Evolutionary conservation across 2,797 vertebrate species (phyloP).

Genomic region (Tadarida brasiliensis): DNA sequence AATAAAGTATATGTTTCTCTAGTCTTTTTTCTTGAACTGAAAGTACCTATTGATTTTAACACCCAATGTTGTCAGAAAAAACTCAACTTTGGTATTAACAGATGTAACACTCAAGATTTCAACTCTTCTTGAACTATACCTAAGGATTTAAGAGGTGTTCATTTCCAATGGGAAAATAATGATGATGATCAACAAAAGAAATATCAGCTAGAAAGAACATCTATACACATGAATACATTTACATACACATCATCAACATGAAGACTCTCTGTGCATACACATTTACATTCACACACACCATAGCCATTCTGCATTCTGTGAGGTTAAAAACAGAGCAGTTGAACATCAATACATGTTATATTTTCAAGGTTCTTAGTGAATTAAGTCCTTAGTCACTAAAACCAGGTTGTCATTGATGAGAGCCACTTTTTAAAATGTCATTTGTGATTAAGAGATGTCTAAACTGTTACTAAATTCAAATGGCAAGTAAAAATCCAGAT

Average conservation of each 20-base stretch:
- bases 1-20: background rate
- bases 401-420: conserved; percentile 15
- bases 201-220: background rate
- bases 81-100: background rate
- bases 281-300: background rate
- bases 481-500: conserved; percentile 59
- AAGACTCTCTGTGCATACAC: background rate
- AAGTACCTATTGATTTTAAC: background rate
- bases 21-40: background rate
- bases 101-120: background rate
- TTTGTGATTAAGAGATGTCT: conserved; percentile 68
- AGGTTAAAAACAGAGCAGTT: background rate
- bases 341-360: background rate
- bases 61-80: background rate
- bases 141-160: background rate
- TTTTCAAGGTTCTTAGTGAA: conserved; percentile 50
- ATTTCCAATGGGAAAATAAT: background rate
- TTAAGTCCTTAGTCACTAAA: conserved; percentile 66
- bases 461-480: conserved; percentile 51
- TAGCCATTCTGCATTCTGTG: background rate
- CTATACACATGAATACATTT: background rate
- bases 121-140: background rate
- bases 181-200: background rate
- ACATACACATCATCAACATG: background rate
- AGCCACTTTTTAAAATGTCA: conserved; percentile 55